These are phyloP conservation scores for Oplegnathus fasciatus DNA, from an alignment of 2,113 vertebrate genomes.

Conservation along the genomic window DNA sequence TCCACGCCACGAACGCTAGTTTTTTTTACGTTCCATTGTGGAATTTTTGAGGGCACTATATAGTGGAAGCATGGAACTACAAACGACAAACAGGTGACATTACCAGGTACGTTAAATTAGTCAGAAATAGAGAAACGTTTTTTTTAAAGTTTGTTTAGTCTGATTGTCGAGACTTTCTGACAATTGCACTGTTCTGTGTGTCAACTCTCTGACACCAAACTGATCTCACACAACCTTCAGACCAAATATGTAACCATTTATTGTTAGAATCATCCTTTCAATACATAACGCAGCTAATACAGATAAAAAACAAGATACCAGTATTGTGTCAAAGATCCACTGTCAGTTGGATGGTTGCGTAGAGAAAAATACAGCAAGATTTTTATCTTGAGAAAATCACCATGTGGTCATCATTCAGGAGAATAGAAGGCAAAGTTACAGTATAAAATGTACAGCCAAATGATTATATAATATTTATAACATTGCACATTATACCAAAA, in stretches of 20 bases:
- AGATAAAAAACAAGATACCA: conserved; percentile 34
- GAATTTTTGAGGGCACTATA: no score
- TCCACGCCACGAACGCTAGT: no score
- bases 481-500: conserved; percentile 81
- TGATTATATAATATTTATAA: conserved; percentile 73
- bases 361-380: conserved; percentile 57
- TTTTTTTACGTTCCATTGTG: no score
- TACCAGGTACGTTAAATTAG: not conserved
- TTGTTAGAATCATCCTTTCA: conserved; percentile 71
- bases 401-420: conserved; percentile 47
- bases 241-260: conserved; percentile 66
- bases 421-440: conserved; percentile 56
- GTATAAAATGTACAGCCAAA: conserved; percentile 83
- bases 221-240: conserved; percentile 5
- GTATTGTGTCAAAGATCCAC: conserved; percentile 23
- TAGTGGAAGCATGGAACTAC: no score
- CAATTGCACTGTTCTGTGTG: no score
- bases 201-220: not conserved
- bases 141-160: no score
- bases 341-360: not conserved
- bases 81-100: not conserved
- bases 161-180: no score
- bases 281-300: conserved; percentile 65
- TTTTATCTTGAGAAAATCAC: conserved; percentile 33
- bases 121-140: no score